Percentiles rank a stretch among this genome's conserved stretches.
Evolutionary conservation across 2,113 vertebrate species (phyloP).

Genomic region (Phrynosoma platyrhinos): DNA sequence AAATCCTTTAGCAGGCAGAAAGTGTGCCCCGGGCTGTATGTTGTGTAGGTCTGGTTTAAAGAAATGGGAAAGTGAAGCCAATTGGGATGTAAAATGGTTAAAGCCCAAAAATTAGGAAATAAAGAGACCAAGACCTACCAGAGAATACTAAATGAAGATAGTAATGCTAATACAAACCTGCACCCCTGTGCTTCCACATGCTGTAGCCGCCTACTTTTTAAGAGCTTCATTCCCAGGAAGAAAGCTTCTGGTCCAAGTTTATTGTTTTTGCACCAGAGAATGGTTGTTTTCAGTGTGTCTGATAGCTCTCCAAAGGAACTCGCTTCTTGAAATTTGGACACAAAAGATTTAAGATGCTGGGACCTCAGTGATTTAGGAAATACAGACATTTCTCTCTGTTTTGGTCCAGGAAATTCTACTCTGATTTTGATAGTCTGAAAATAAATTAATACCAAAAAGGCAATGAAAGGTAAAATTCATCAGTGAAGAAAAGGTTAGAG

Average conservation of each 20-base stretch:
- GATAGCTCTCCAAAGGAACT: constrained; percentile 73
- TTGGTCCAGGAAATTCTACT: constrained; percentile 40
- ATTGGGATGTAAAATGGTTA: not conserved
- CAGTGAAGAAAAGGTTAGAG: not conserved
- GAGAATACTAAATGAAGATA: not conserved
- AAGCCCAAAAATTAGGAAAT: not conserved
- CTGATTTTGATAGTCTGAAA: constrained; percentile 64
- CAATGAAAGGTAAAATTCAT: not conserved
- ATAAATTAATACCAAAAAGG: constrained; percentile 2
- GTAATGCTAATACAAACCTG: constrained; percentile 66
- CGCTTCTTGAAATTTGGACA: constrained; percentile 68
- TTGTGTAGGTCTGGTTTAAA: too few relatives aligned
- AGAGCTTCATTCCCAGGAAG: constrained; percentile 77
- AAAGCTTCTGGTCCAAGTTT: constrained; percentile 68
- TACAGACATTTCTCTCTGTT: constrained; percentile 2
- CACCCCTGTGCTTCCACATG: constrained; percentile 79
- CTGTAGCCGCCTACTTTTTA: constrained; percentile 81
- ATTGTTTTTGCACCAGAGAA: constrained; percentile 75
- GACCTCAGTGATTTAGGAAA: constrained; percentile 29
- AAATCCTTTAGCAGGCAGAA: too few relatives aligned
- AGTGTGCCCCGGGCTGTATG: too few relatives aligned
- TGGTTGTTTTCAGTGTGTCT: constrained; percentile 70
- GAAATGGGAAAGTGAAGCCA: not conserved
- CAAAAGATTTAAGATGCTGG: constrained; percentile 43
- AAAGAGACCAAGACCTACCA: not conserved